phyloP scores from a whole-genome alignment of 2,797 vertebrate genomes.

The Scomberomorus guttatus region DNA sequence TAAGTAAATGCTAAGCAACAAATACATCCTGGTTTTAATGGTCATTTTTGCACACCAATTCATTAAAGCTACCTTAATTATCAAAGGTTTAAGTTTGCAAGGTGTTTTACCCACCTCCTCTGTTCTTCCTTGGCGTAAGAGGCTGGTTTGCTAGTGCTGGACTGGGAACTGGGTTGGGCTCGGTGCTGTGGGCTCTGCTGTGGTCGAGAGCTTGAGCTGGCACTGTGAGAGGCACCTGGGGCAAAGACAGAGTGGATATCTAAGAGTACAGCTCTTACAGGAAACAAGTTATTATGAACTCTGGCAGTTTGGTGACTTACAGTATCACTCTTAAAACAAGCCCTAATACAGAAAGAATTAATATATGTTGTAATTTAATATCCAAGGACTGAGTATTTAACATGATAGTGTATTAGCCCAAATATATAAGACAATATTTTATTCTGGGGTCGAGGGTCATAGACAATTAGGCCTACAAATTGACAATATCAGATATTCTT shows the following conservation, averaged over 20 bases:
- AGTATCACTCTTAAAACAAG: not conserved
- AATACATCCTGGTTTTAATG: not conserved
- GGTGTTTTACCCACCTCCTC: slow-evolving; percentile 60
- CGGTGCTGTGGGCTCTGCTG: slow-evolving; percentile 37
- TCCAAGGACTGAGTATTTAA: not conserved
- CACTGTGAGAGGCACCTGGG: slow-evolving; percentile 53
- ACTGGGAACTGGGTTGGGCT: slow-evolving; percentile 28
- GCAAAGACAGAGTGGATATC: slow-evolving; percentile 13
- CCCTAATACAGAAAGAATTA: not conserved
- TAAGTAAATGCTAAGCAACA: not conserved
- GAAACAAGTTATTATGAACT: not conserved
- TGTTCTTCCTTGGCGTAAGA: slow-evolving; percentile 71
- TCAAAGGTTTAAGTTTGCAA: not conserved
- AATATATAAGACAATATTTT: too few species aligned
- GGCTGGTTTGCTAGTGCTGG: slow-evolving; percentile 50
- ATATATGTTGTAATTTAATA: not conserved
- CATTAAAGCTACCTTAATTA: not conserved
- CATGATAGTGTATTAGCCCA: too few species aligned
- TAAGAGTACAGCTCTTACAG: not conserved
- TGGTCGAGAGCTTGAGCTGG: slow-evolving; percentile 44
- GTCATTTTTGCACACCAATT: not conserved
- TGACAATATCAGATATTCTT: not conserved
- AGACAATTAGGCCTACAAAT: not conserved
- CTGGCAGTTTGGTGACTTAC: not conserved
- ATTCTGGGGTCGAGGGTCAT: not conserved